phyloP scores from a whole-genome alignment of 2,797 vertebrate species.

The Ptychadena robeensis region DNA sequence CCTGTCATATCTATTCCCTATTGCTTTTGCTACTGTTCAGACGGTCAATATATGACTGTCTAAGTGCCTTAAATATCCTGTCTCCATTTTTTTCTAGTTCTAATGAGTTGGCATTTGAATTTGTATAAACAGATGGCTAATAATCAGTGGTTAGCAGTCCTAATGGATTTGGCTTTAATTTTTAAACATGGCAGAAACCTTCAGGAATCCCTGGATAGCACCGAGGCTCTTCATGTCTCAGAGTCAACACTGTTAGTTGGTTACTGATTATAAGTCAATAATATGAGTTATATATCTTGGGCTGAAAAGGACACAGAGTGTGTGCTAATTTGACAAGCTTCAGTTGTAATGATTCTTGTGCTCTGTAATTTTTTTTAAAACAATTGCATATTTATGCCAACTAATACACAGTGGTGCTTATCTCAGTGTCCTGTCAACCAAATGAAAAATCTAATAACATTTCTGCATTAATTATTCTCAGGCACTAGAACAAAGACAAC shows the following conservation, averaged over 20 bases:
- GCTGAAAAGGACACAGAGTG: constrained; percentile 14
- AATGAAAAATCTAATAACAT: too few species aligned
- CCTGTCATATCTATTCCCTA: constrained; percentile 52
- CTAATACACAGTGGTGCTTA: background rate
- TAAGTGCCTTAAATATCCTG: constrained; percentile 35
- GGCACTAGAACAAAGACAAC: too few species aligned
- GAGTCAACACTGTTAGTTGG: constrained; percentile 20
- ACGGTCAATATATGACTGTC: constrained; percentile 34
- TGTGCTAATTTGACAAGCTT: constrained; percentile 28
- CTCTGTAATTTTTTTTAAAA: background rate
- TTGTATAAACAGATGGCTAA: constrained; percentile 59
- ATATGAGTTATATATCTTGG: constrained; percentile 21
- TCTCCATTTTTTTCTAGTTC: constrained; percentile 29
- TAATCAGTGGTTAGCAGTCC: constrained; percentile 53
- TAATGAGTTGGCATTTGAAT: constrained; percentile 58
- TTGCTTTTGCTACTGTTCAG: constrained; percentile 1
- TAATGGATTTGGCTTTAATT: constrained; percentile 58
- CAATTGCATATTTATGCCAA: constrained; percentile 9
- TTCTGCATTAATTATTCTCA: too few species aligned
- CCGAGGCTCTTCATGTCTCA: constrained; percentile 39
- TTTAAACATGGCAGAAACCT: constrained; percentile 47
- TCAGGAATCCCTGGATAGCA: constrained; percentile 37
- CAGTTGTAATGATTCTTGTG: constrained; percentile 4
- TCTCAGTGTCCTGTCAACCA: background rate
- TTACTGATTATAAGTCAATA: constrained; percentile 40